A percentile compares a stretch with the other conserved stretches of the same genome.
These are phyloP conservation scores for Alligator sinensis DNA, from an alignment of 2,113 vertebrate species.

Conservation along the genomic window DNA sequence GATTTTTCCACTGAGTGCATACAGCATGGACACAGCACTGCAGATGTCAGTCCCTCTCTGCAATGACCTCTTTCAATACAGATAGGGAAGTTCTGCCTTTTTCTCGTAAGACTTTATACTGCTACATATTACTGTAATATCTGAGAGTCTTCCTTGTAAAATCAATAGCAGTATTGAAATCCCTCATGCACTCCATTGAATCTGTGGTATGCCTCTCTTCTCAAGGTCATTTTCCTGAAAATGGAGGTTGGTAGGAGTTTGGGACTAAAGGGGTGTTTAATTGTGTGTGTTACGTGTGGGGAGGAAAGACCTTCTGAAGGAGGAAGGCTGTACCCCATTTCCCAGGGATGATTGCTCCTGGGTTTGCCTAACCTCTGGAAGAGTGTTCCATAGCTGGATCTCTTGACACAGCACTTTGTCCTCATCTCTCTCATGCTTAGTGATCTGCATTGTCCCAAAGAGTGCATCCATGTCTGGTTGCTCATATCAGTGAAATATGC, in stretches of 20 bases:
- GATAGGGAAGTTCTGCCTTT: neutral
- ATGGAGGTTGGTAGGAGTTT: neutral
- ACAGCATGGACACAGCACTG: neutral
- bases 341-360: too few relatives aligned
- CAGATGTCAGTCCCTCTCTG: neutral
- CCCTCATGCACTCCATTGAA: neutral
- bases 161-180: too few relatives aligned
- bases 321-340: too few relatives aligned
- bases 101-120: neutral
- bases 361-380: neutral
- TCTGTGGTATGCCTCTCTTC: neutral
- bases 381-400: neutral
- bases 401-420: accelerated
- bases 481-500: neutral
- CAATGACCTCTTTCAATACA: neutral
- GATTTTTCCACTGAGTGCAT: neutral
- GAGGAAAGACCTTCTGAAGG: neutral
- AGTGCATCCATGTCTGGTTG: too few relatives aligned
- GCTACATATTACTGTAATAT: too few relatives aligned
- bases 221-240: neutral
- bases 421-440: neutral
- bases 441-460: neutral
- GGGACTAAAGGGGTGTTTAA: neutral
- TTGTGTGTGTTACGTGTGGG: accelerated
- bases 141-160: too few relatives aligned